A percentile compares a stretch with the other conserved stretches of the same genome.
phyloP scores from a whole-genome alignment of 2,113 vertebrate species.

The Peromyscus californicus region DNA sequence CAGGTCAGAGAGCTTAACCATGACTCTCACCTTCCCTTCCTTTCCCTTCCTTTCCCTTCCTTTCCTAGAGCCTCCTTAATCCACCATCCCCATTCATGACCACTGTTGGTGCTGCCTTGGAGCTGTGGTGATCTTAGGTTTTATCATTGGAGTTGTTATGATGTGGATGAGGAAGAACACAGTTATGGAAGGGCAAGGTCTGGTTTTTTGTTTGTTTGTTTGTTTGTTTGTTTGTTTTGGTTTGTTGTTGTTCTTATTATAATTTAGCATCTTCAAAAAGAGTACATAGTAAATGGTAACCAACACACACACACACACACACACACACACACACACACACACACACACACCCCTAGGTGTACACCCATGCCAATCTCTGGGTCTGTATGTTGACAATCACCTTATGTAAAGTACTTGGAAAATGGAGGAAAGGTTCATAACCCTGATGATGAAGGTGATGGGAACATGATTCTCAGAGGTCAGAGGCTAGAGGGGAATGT shows the following conservation, averaged over 20 bases:
- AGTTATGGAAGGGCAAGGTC: background rate
- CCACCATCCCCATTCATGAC: too few relatives aligned
- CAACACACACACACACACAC: too few relatives aligned
- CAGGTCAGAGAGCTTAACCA: background rate
- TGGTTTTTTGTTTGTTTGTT: background rate
- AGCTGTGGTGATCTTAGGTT: too few relatives aligned
- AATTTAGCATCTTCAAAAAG: too few relatives aligned
- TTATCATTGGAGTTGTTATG: fast-evolving
- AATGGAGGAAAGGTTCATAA: background rate
- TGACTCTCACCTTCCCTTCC: background rate
- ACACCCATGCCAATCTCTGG: background rate
- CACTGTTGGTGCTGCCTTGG: too few relatives aligned
- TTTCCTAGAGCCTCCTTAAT: background rate
- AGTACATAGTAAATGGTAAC: too few relatives aligned
- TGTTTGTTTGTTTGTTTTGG: too few relatives aligned
- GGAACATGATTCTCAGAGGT: background rate
- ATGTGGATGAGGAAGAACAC: background rate
- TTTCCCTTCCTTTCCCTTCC: background rate
- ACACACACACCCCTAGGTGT: too few relatives aligned
- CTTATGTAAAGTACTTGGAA: background rate
- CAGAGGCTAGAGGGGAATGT: background rate
- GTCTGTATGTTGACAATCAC: background rate
- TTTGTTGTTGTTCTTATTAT: too few relatives aligned
- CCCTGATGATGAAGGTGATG: too few relatives aligned
- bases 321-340: too few relatives aligned